These are phyloP conservation scores for Apis cerana DNA, from an alignment of 1,140 invertebrate genomes.

Conservation along the genomic window DNA sequence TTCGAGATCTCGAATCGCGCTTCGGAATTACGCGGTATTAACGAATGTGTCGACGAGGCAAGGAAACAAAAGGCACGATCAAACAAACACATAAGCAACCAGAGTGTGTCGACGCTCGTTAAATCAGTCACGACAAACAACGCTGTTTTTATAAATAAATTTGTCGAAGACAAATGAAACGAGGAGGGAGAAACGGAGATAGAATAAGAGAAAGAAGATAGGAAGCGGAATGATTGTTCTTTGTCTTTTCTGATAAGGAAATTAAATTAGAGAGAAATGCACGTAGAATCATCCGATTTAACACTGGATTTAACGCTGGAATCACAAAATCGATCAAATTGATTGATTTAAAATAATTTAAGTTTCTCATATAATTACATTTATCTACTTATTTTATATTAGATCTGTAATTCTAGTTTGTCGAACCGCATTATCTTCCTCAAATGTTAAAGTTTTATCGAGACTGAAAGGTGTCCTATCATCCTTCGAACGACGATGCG, in stretches of 20 bases:
- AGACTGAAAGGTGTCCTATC: no score
- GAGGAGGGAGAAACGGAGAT: not conserved
- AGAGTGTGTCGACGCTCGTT: conserved; percentile 9
- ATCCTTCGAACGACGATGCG: no score
- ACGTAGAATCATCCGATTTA: no score
- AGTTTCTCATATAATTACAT: no score
- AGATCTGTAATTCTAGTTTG: no score
- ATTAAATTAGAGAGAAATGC: no score
- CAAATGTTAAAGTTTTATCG: no score
- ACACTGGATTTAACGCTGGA: no score
- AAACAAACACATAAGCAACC: conserved; percentile 19
- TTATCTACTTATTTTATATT: no score
- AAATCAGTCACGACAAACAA: conserved; percentile 36
- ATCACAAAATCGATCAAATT: no score
- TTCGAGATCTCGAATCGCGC: not conserved
- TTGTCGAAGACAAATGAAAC: not conserved
- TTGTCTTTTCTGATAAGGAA: not conserved
- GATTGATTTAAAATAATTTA: no score
- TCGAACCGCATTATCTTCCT: no score
- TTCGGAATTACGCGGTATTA: conserved; percentile 2
- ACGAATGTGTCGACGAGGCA: conserved; percentile 6
- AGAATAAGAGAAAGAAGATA: not conserved
- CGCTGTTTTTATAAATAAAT: conserved; percentile 31
- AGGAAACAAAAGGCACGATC: conserved; percentile 25
- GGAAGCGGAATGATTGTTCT: not conserved